These are phyloP conservation scores for Muscicapa adusta DNA, from an alignment of 2,113 vertebrate genomes.

Conservation along the genomic window DNA sequence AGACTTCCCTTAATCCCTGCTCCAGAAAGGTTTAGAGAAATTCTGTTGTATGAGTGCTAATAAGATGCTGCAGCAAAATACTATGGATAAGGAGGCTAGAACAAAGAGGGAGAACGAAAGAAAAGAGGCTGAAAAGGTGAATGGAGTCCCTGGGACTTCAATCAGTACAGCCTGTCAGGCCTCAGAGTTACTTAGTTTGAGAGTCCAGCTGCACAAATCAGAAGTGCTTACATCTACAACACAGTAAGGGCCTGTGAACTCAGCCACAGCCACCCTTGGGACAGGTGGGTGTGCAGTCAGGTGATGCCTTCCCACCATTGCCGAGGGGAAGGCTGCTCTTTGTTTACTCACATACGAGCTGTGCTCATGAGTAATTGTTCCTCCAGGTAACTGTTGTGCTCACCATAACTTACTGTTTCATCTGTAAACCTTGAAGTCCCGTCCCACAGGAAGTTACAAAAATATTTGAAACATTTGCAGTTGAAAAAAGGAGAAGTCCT, in stretches of 20 bases:
- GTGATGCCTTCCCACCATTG: fast-evolving
- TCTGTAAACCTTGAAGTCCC: not conserved
- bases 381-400: not conserved
- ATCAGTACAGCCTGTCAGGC: not conserved
- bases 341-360: not conserved
- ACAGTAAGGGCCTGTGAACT: not conserved
- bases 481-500: not conserved
- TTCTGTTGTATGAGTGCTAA: not conserved
- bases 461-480: not conserved
- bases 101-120: not conserved
- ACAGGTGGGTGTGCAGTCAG: fast-evolving
- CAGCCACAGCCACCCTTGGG: not conserved
- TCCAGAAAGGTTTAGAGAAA: not conserved
- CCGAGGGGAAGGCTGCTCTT: not conserved
- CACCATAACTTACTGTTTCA: not conserved
- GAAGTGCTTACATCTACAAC: fast-evolving
- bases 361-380: not conserved
- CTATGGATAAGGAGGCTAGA: not conserved
- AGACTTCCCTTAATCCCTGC: not conserved
- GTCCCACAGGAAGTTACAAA: not conserved
- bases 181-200: not conserved
- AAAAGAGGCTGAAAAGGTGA: not conserved
- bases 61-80: not conserved
- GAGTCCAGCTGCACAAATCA: not conserved
- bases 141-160: not conserved